Conservation (phyloP, 2,113 vertebrate species). For the Rissa tridactyla region DNA sequence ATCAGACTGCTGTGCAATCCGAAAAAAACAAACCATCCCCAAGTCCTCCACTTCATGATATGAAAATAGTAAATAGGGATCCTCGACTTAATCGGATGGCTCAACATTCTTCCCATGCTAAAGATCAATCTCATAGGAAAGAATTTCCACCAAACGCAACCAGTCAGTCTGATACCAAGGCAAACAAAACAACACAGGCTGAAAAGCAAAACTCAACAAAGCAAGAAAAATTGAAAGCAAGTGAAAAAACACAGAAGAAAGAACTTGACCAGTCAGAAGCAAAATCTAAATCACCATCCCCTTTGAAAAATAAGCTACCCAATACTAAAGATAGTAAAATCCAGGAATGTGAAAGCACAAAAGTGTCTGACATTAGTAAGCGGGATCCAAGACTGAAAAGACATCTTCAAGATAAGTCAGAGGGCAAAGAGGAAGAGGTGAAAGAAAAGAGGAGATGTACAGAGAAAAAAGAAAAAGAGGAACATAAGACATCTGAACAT, state of each 20-base stretch:
- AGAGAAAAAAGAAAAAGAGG: slow-evolving; percentile 90
- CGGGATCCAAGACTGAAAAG: slow-evolving; percentile 91
- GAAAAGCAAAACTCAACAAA: slow-evolving; percentile 78
- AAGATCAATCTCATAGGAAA: slow-evolving; percentile 84
- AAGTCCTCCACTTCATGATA: slow-evolving; percentile 78
- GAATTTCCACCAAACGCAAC: slow-evolving; percentile 66
- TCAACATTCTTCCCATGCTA: slow-evolving; percentile 73
- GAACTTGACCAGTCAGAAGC: slow-evolving; percentile 79
- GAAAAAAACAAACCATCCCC: slow-evolving; percentile 79
- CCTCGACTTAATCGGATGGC: slow-evolving; percentile 87
- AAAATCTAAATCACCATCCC: slow-evolving; percentile 87
- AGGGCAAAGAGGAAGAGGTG: slow-evolving; percentile 79
- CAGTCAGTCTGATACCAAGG: slow-evolving; percentile 74
- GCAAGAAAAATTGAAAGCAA: slow-evolving; percentile 78
- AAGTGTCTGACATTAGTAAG: slow-evolving; percentile 79
- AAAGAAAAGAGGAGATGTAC: slow-evolving; percentile 85
- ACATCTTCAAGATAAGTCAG: slow-evolving; percentile 83
- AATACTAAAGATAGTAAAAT: slow-evolving; percentile 76
- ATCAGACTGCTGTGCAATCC: slow-evolving; percentile 65
- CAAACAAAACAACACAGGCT: slow-evolving; percentile 62
- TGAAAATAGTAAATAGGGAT: slow-evolving; percentile 85
- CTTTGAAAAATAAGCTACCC: slow-evolving; percentile 78
- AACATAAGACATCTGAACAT: slow-evolving; percentile 78
- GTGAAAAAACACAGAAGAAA: slow-evolving; percentile 80
- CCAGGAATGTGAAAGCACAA: slow-evolving; percentile 75